Base-by-base conservation (phyloP, 2,113 vertebrate species). In the Microcebus jonahi region DNA sequence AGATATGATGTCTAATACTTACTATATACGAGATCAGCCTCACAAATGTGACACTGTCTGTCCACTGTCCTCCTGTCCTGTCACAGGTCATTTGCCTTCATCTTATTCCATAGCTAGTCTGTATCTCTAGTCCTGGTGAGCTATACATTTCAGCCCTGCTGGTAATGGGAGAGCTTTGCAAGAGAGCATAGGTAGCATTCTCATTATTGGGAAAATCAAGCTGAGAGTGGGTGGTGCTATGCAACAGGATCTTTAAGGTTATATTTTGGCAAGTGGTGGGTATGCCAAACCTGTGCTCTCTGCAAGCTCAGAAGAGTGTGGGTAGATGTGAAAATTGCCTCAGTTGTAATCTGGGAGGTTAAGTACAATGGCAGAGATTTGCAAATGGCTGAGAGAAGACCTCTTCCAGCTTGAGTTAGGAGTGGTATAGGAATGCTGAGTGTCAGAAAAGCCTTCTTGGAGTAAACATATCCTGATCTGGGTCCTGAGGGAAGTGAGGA, bases 111-210 rank as follows among this genome's bases (percentile, higher is more conserved):
- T 36, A 57, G 20, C 25, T 36, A 13, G 6, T 50, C 18, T 29
- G 0, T 29, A 11, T n/a, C 65, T 57, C 29, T 12, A 20, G 0
- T 9, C 1, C 29, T 11, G 31, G 27, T 3, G 3, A 75, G 15
- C 39, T n/a, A 11, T 23, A 2, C 3, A 0, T 85, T 29, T 65
- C 34, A 17, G 6, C 31, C 2, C 15, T 53, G 12, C 25, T 95
- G 8, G 42, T 11, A 11, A 5, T 1, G 8, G 25, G n/a, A n/a
- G n/a, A n/a, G 55, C 63, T 65, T 61, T 21, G 61, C 25, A 1
- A 36, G 48, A 48, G 6, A 59, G 27, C 5, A 1, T 23, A 21
- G 27, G 18, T 25, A 36, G 39, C 57, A 2, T 39, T 34, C 6
- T 8, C 3, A 2, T 29, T 39, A 34, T 14, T 12, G 53, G 48